Conservation (phyloP, 2,113 vertebrate genomes). For the Pollimyrus isidori region DNA sequence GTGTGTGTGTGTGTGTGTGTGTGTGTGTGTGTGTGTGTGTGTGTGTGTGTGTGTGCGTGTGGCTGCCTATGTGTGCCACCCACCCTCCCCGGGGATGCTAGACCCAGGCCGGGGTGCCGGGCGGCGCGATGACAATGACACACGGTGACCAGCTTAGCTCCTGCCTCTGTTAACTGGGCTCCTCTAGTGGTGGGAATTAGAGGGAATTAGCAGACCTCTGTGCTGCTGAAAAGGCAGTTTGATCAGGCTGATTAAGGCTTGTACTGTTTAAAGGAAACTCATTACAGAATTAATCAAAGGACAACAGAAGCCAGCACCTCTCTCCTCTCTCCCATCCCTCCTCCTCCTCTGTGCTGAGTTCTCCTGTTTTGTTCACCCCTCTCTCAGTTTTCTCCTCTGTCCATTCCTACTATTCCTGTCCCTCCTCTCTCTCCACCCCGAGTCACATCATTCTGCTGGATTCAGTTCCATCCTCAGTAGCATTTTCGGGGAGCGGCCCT, state of each 20-base stretch:
- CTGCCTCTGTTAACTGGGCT: slow-evolving; percentile 65
- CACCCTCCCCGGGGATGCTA: slow-evolving; percentile 29
- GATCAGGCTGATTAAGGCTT: slow-evolving; percentile 75
- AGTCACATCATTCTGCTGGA: neutral
- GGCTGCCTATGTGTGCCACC: neutral
- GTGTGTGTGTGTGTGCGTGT: neutral
- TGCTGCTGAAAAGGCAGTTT: slow-evolving; percentile 69
- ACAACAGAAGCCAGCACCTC: slow-evolving; percentile 50
- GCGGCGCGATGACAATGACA: slow-evolving; percentile 74
- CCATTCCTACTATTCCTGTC: neutral
- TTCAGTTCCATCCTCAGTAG: neutral
- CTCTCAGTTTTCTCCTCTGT: neutral
- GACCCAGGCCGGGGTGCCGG: slow-evolving; percentile 71
- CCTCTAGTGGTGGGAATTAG: slow-evolving; percentile 71
- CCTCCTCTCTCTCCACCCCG: neutral
- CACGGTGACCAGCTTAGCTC: slow-evolving; percentile 71
- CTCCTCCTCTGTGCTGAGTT: neutral
- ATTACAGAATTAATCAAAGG: slow-evolving; percentile 74
- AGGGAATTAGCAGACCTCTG: slow-evolving; percentile 67
- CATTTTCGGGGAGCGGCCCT: neutral
- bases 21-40: neutral
- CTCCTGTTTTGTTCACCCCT: neutral
- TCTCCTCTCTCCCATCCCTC: slow-evolving; percentile 47
- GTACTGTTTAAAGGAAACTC: slow-evolving; percentile 69
- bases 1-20: neutral